A percentile compares a stretch with the other conserved stretches of the same genome.
Conservation (phyloP, 2,888 invertebrate species). For the Brachyopa scutellaris region DNA sequence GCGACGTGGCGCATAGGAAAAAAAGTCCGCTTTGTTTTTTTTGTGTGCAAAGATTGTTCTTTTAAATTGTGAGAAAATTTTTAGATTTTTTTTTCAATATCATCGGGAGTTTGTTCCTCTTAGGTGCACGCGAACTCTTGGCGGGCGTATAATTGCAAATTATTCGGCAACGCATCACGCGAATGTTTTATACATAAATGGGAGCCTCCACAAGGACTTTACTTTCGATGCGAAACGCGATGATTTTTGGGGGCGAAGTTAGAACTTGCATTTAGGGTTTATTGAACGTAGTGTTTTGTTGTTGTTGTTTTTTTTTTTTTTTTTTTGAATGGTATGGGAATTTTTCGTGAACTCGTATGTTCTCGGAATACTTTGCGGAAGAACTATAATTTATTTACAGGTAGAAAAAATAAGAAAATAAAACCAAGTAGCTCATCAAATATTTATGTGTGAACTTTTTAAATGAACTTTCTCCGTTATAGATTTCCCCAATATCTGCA, state of each 20-base stretch:
- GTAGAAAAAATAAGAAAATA: neutral
- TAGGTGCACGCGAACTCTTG: conserved; percentile 60
- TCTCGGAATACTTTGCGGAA: conserved; percentile 21
- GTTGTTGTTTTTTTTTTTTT: neutral
- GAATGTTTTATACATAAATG: conserved; percentile 69
- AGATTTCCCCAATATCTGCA: too few species aligned
- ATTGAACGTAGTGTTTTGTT: neutral
- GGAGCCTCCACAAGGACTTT: conserved; percentile 14
- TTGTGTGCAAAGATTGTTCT: neutral
- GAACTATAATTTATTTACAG: conserved; percentile 47
- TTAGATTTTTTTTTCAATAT: conserved; percentile 44
- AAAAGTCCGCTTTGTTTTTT: conserved; percentile 1
- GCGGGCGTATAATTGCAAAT: conserved; percentile 71
- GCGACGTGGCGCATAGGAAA: conserved; percentile 10
- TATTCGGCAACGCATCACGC: conserved; percentile 81
- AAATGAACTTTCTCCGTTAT: too few species aligned
- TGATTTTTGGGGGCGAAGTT: conserved; percentile 46
- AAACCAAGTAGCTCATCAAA: too few species aligned
- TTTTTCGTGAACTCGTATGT: conserved; percentile 14
- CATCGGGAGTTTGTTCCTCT: conserved; percentile 13
- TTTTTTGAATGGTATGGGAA: conserved; percentile 45
- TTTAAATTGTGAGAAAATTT: conserved; percentile 66
- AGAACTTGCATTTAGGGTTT: conserved; percentile 2
- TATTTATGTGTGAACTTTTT: too few species aligned
- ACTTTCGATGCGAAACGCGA: conserved; percentile 23